Conservation (phyloP, 2,113 vertebrate species). For the Mobula hypostoma region DNA sequence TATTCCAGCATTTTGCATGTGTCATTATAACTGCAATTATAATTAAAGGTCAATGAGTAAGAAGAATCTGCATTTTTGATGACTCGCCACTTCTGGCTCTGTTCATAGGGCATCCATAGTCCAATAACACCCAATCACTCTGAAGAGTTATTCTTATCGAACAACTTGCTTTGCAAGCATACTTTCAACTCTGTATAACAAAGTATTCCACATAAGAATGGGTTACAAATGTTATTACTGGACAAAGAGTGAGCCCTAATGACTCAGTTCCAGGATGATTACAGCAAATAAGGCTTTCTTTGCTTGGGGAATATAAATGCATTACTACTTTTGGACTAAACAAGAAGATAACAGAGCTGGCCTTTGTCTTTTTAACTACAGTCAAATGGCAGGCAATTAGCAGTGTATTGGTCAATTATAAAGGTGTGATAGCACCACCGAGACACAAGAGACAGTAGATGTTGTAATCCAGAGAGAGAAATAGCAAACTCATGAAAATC, state of each 20-base stretch:
- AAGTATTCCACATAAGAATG: background rate
- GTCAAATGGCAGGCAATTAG: conserved; percentile 7
- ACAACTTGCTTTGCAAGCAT: background rate
- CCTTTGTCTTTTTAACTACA: background rate
- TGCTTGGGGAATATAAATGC: background rate
- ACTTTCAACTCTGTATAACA: background rate
- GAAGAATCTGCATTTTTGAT: too few species aligned
- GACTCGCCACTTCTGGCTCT: too few species aligned
- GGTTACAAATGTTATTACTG: background rate
- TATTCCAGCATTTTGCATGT: too few species aligned
- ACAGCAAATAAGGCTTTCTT: background rate
- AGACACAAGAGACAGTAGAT: too few species aligned
- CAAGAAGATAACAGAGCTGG: conserved; percentile 6
- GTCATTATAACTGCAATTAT: background rate
- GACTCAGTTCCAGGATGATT: background rate
- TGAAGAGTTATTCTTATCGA: background rate
- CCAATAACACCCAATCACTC: background rate
- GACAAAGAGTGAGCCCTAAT: background rate
- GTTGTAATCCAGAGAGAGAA: too few species aligned
- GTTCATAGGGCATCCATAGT: background rate
- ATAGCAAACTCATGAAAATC: too few species aligned
- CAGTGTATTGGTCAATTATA: background rate
- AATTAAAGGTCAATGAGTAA: background rate
- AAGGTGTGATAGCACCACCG: too few species aligned
- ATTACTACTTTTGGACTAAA: conserved; percentile 14